Conservation (phyloP, 2,113 vertebrate species). For the Ailurus styani region DNA sequence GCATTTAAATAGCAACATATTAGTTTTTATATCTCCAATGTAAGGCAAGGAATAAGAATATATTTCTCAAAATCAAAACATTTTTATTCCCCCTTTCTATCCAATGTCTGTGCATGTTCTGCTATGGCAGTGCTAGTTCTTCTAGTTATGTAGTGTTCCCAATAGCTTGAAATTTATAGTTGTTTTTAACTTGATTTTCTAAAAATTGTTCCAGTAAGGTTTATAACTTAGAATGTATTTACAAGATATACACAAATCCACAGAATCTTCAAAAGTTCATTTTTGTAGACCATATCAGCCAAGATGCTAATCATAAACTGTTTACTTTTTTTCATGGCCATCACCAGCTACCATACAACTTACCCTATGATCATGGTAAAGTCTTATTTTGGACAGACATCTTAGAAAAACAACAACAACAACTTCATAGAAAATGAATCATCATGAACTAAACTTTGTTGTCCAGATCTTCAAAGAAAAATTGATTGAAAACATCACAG, state of each 20-base stretch:
- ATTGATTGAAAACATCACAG: constrained; percentile 58
- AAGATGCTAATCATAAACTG: neutral
- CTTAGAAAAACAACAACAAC: neutral
- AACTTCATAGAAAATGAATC: constrained; percentile 43
- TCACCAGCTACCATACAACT: neutral
- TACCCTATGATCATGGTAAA: neutral
- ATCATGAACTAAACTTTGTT: constrained; percentile 43
- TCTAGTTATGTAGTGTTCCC: neutral
- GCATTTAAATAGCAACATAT: neutral
- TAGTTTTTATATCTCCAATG: neutral
- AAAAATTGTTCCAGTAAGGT: neutral
- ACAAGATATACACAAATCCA: neutral
- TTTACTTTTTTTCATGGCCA: neutral
- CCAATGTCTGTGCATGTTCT: neutral
- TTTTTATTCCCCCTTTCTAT: neutral
- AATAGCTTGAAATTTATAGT: neutral
- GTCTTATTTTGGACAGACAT: neutral
- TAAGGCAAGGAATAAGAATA: neutral
- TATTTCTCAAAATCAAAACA: neutral
- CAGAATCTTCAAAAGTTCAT: neutral
- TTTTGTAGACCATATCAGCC: neutral
- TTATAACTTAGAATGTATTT: neutral
- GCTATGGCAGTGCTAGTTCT: neutral
- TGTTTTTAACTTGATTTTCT: neutral
- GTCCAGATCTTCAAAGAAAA: constrained; percentile 57